These are phyloP conservation scores for Podilymbus podiceps DNA, from an alignment of 2,113 vertebrate species.

Conservation along the genomic window DNA sequence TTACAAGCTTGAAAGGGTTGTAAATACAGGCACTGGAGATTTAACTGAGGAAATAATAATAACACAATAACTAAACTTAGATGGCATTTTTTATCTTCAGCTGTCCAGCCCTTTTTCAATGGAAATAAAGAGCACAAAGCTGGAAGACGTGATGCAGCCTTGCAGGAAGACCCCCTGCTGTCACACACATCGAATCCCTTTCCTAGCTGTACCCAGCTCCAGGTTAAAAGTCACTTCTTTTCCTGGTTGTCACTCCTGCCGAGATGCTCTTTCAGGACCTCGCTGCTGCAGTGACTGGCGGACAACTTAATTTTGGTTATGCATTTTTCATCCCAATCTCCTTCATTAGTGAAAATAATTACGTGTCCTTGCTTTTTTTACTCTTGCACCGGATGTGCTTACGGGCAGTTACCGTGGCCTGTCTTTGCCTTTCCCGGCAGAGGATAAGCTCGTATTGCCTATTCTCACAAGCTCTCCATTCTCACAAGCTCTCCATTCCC, in stretches of 20 bases:
- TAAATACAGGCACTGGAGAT: not conserved
- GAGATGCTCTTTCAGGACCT: not conserved
- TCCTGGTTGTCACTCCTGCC: not conserved
- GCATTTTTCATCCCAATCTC: not conserved
- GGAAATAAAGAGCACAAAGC: not conserved
- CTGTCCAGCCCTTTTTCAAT: not conserved
- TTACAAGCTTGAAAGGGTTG: not conserved
- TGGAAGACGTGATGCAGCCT: not conserved
- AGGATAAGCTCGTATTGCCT: not conserved
- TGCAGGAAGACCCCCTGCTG: not conserved
- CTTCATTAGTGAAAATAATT: not conserved
- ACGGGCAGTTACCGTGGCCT: not conserved
- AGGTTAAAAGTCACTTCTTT: not conserved
- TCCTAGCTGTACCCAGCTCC: not conserved
- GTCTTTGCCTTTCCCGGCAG: not conserved
- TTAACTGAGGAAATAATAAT: slow-evolving; percentile 9
- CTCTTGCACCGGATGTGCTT: not conserved
- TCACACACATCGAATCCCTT: not conserved
- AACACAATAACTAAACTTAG: not conserved
- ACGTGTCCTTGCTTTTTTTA: not conserved
- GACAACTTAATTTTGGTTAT: not conserved
- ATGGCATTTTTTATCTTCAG: not conserved
- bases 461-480: not conserved
- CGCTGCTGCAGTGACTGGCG: not conserved
- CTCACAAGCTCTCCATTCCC: not conserved